A percentile compares a stretch with the other conserved stretches of the same genome.
Evolutionary conservation across 2,888 invertebrate species (phyloP).

Genomic region (Drosophila engyochracea): DNA sequence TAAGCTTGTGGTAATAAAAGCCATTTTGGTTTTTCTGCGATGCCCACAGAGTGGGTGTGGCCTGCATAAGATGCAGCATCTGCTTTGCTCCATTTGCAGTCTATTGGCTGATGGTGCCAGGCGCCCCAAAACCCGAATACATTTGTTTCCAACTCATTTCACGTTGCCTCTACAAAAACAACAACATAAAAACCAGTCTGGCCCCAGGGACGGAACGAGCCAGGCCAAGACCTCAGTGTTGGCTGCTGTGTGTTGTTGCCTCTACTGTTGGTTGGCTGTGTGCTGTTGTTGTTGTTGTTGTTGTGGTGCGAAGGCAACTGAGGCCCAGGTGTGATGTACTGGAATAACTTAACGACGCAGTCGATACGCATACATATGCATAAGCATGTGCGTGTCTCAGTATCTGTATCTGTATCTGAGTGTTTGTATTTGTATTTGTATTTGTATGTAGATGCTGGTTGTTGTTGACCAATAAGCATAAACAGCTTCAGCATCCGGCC

Average conservation of each 20-base stretch:
- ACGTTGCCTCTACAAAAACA: conserved; percentile 38
- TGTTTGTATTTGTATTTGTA: background rate
- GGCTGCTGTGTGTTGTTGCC: conserved; percentile 39
- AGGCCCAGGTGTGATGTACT: conserved; percentile 80
- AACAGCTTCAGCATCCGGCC: conserved; percentile 79
- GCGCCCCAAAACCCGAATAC: conserved; percentile 78
- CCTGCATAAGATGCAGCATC: conserved; percentile 72
- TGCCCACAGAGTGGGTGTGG: conserved; percentile 71
- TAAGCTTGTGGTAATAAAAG: conserved; percentile 75
- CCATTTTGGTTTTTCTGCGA: conserved; percentile 72
- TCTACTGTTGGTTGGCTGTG: conserved; percentile 39
- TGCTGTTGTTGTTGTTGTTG: conserved; percentile 27
- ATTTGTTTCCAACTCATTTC: conserved; percentile 70
- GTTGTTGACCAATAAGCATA: conserved; percentile 80
- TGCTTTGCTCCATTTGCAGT: conserved; percentile 81
- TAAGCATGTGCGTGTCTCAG: conserved; percentile 32
- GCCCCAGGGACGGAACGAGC: conserved; percentile 32
- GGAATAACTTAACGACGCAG: conserved; percentile 81
- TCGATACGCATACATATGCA: conserved; percentile 70
- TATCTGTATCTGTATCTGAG: conserved; percentile 13
- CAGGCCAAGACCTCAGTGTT: conserved; percentile 54
- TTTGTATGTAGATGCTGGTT: conserved; percentile 54
- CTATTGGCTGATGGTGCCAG: conserved; percentile 75
- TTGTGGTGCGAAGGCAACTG: conserved; percentile 54
- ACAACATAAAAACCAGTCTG: conserved; percentile 73